Conservation (phyloP, 1,140 invertebrate species). For the Zaprionus kolodkinae region DNA sequence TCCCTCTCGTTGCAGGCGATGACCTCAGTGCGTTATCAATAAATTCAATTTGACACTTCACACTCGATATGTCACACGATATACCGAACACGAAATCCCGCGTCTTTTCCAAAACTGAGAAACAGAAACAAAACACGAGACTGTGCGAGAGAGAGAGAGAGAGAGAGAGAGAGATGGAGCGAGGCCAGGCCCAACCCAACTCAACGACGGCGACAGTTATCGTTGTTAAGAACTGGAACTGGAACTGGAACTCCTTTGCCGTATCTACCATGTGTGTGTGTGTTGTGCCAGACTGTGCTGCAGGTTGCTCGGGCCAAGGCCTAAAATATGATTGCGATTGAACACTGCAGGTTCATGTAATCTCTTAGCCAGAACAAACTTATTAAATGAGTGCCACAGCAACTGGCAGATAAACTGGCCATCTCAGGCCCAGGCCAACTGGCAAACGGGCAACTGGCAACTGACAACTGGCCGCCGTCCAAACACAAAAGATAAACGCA, state of each 20-base stretch:
- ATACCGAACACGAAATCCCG: constrained; percentile 65
- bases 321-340: constrained; percentile 80
- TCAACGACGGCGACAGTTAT: constrained; percentile 43
- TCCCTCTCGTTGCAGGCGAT: neutral
- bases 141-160: neutral
- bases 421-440: constrained; percentile 27
- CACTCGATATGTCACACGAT: constrained; percentile 84
- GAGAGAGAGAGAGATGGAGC: neutral
- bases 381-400: constrained; percentile 81
- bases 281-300: constrained; percentile 12
- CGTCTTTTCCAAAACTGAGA: constrained; percentile 45
- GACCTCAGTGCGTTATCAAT: constrained; percentile 81
- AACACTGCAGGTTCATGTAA: constrained; percentile 84
- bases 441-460: constrained; percentile 19
- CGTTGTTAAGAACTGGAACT: constrained; percentile 24
- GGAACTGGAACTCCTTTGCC: constrained; percentile 17
- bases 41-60: constrained; percentile 84
- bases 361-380: constrained; percentile 83
- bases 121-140: constrained; percentile 32
- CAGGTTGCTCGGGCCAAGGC: constrained; percentile 32
- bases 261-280: neutral
- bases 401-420: constrained; percentile 48
- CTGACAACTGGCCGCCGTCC: constrained; percentile 51
- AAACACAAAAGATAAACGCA: constrained; percentile 79
- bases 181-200: constrained; percentile 36